Evolutionary conservation across 2,797 vertebrate genomes (phyloP).

Genomic region (Phaenicophaeus curvirostris): DNA sequence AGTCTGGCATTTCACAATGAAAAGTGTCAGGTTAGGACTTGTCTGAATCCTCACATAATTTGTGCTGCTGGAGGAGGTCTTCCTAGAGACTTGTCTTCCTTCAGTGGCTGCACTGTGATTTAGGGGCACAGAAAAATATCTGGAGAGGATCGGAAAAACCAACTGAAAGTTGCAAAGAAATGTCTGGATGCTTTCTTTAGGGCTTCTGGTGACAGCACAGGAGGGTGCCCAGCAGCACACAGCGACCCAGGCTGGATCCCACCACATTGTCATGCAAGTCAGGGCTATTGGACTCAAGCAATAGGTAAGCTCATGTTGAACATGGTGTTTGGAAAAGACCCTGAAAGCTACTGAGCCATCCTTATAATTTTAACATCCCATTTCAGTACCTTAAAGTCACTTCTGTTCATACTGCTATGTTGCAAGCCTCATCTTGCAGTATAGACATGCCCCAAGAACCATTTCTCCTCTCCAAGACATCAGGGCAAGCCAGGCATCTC

Average conservation of each 20-base stretch:
- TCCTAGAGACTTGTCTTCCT: background rate
- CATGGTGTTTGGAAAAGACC: background rate
- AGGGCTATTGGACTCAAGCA: background rate
- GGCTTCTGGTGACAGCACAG: background rate
- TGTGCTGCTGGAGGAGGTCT: background rate
- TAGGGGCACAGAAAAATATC: background rate
- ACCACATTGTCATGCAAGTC: too few species aligned
- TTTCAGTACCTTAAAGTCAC: background rate
- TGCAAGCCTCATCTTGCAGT: background rate
- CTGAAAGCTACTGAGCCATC: background rate
- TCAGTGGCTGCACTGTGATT: background rate
- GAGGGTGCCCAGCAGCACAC: background rate
- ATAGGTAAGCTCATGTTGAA: background rate
- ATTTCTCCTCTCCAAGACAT: background rate
- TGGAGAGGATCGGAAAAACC: background rate
- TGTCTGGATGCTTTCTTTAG: fast-evolving
- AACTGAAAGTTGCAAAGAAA: background rate
- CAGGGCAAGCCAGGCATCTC: background rate
- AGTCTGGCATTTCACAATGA: conserved; percentile 3
- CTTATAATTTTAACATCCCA: background rate
- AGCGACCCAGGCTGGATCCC: background rate
- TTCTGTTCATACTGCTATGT: background rate
- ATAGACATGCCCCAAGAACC: background rate
- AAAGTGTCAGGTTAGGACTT: conserved; percentile 42
- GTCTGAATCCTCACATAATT: conserved; percentile 20